Evolutionary conservation across 1,140 invertebrate genomes (phyloP).

Genomic region (Drosophila micromelanica): DNA sequence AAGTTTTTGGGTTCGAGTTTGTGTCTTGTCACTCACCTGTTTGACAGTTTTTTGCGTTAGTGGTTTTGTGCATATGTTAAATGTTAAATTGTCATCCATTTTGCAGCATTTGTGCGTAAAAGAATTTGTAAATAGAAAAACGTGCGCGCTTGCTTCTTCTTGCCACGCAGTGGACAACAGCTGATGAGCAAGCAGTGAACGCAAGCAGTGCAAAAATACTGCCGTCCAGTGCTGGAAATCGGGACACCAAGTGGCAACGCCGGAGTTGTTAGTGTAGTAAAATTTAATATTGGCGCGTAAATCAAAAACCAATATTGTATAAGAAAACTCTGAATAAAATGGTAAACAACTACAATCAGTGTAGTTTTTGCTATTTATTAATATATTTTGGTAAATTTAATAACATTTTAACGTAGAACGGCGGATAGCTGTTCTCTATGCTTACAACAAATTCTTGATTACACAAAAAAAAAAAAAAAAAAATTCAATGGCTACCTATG

Average conservation of each 20-base stretch:
- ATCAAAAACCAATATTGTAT: neutral
- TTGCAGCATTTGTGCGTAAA: slow-evolving; percentile 9
- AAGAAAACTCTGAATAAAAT: no score
- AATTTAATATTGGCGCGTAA: neutral
- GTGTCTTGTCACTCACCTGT: slow-evolving; percentile 26
- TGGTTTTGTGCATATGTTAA: slow-evolving; percentile 40
- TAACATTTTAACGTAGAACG: slow-evolving; percentile 29
- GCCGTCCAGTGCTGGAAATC: neutral
- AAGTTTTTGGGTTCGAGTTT: neutral
- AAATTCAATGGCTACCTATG: slow-evolving; percentile 44
- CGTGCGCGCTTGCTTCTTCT: slow-evolving; percentile 57
- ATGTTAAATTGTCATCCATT: slow-evolving; percentile 59
- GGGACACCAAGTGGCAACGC: slow-evolving; percentile 14
- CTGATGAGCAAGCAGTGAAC: slow-evolving; percentile 23
- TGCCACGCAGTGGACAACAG: slow-evolving; percentile 23
- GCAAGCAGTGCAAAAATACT: slow-evolving; percentile 5
- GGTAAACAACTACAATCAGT: no score
- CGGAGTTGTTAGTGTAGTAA: slow-evolving; percentile 2
- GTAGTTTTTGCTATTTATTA: slow-evolving; percentile 2
- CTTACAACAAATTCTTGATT: slow-evolving; percentile 47
- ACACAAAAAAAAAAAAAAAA: slow-evolving; percentile 50
- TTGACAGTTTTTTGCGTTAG: slow-evolving; percentile 2
- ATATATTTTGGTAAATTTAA: slow-evolving; percentile 55
- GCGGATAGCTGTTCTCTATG: slow-evolving; percentile 15
- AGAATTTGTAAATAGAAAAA: slow-evolving; percentile 55